Conservation (phyloP, 2,888 invertebrate genomes). For the Euplexia lucipara region DNA sequence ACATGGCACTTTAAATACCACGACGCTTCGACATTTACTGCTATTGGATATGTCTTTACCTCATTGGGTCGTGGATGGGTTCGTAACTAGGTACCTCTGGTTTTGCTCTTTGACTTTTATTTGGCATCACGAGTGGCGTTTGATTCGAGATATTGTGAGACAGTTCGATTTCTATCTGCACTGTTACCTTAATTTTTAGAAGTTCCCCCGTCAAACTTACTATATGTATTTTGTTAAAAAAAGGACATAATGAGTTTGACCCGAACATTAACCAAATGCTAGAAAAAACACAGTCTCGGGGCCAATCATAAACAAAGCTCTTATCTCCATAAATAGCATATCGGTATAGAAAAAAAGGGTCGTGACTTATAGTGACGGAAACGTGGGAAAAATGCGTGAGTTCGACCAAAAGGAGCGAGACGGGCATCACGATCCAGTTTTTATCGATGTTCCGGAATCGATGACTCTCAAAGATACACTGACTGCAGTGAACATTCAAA, state of each 20-base stretch:
- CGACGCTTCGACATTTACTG: slow-evolving; percentile 69
- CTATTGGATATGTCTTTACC: slow-evolving; percentile 47
- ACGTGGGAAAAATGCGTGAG: slow-evolving; percentile 83
- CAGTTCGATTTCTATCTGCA: not conserved
- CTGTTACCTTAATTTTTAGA: not conserved
- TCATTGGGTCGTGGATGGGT: slow-evolving; percentile 28
- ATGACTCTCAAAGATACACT: slow-evolving; percentile 44
- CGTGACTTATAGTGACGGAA: slow-evolving; percentile 76
- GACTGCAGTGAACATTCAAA: slow-evolving; percentile 46
- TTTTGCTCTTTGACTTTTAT: slow-evolving; percentile 19
- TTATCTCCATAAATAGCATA: slow-evolving; percentile 62
- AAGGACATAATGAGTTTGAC: slow-evolving; percentile 22
- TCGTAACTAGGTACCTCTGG: slow-evolving; percentile 1
- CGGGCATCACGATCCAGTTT: slow-evolving; percentile 78
- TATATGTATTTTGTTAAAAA: not conserved
- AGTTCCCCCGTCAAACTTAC: not conserved
- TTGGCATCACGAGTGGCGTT: not conserved
- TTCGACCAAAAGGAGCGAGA: slow-evolving; percentile 66
- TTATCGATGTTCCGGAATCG: slow-evolving; percentile 75
- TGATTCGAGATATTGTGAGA: not conserved
- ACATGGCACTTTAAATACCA: slow-evolving; percentile 71
- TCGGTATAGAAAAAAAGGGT: slow-evolving; percentile 66
- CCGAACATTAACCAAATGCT: slow-evolving; percentile 11
- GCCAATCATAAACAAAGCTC: slow-evolving; percentile 51
- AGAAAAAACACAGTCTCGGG: slow-evolving; percentile 22